These are phyloP conservation scores for Rhinogobius similis DNA, from an alignment of 2,113 vertebrate species.

Conservation along the genomic window DNA sequence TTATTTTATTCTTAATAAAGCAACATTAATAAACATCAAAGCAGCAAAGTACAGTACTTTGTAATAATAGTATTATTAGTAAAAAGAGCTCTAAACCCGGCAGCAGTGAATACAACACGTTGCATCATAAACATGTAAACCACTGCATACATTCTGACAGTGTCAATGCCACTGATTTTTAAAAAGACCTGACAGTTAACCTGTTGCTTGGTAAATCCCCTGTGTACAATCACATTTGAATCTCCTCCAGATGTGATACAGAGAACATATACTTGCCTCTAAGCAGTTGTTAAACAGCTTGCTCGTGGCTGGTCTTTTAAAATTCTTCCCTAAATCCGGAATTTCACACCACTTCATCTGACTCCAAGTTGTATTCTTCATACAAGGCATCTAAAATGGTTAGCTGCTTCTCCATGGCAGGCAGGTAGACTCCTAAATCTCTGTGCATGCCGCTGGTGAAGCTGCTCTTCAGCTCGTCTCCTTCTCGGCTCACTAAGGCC, in stretches of 20 bases:
- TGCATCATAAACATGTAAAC: conserved; percentile 36
- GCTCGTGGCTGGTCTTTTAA: not conserved
- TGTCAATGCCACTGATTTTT: conserved; percentile 17
- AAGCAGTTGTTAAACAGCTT: conserved; percentile 19
- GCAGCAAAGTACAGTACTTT: not conserved
- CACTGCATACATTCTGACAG: conserved; percentile 25
- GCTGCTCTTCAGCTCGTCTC: conserved; percentile 83
- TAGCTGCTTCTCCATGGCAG: conserved; percentile 93
- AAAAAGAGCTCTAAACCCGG: conserved; percentile 18
- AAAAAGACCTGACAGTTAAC: conserved; percentile 35
- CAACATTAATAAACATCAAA: not conserved
- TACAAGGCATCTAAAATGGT: conserved; percentile 90
- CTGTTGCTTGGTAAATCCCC: conserved; percentile 17
- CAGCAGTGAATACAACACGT: conserved; percentile 11
- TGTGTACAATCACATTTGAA: conserved; percentile 21
- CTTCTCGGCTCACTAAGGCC: conserved; percentile 85
- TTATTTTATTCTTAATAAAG: not conserved
- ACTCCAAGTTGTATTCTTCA: conserved; percentile 92
- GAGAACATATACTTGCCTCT: conserved; percentile 25
- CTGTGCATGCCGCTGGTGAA: conserved; percentile 86
- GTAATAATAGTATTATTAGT: conserved; percentile 4
- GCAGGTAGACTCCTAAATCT: conserved; percentile 90
- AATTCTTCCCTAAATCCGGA: not conserved
- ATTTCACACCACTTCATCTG: conserved; percentile 93
- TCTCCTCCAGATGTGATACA: conserved; percentile 9